phyloP scores from a whole-genome alignment of 2,888 invertebrate species.

The Sympetrum striolatum region DNA sequence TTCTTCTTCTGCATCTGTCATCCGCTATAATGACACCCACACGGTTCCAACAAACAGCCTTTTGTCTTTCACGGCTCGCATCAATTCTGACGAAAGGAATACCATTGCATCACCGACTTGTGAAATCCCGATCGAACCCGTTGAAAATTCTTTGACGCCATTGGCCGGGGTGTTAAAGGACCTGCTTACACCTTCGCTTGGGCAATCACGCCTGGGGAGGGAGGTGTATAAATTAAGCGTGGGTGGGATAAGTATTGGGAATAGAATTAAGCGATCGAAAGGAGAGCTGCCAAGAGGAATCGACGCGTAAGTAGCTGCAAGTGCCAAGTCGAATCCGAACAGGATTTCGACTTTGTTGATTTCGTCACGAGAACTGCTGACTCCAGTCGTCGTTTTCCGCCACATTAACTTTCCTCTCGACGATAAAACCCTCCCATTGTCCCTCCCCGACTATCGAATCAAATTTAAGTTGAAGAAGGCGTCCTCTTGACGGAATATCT shows the following conservation, averaged over 20 bases:
- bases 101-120: no score
- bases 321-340: background rate
- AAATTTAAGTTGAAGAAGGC: background rate
- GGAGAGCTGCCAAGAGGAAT: slow-evolving; percentile 1
- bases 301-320: background rate
- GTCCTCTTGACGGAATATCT: background rate
- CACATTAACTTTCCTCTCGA: background rate
- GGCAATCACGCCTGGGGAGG: background rate
- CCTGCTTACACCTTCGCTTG: background rate
- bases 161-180: background rate
- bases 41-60: no score
- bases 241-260: background rate
- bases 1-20: no score
- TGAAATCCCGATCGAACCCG: background rate
- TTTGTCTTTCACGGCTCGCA: no score
- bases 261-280: background rate
- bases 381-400: slow-evolving; percentile 13
- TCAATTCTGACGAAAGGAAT: no score
- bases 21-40: no score
- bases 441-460: background rate
- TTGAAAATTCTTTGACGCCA: background rate
- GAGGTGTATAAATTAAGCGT: background rate
- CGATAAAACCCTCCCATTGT: background rate
- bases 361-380: background rate
- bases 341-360: background rate